Evolutionary conservation across 2,888 invertebrate genomes (phyloP).

Genomic region (Unio delphinus): DNA sequence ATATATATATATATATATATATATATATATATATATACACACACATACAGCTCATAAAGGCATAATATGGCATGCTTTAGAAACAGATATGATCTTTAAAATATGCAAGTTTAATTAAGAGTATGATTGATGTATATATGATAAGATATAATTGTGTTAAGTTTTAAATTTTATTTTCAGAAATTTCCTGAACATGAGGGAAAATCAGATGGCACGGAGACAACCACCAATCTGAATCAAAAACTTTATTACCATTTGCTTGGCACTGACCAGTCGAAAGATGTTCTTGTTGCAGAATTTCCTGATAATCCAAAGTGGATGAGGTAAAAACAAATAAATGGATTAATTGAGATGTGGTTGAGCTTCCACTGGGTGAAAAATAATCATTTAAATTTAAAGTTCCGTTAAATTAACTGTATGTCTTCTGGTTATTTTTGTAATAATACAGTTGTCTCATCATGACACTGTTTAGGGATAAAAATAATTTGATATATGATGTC

Average conservation of each 20-base stretch:
- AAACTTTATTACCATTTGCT: constrained; percentile 93
- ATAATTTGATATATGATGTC: too few species aligned
- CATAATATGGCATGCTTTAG: too few species aligned
- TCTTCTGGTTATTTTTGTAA: neutral
- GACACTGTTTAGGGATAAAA: too few species aligned
- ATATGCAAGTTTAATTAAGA: too few species aligned
- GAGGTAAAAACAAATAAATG: constrained; percentile 77
- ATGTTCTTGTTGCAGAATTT: constrained; percentile 90
- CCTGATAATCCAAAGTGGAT: constrained; percentile 90
- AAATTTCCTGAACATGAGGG: constrained; percentile 86
- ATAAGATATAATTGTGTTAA: neutral
- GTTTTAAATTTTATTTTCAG: constrained; percentile 71
- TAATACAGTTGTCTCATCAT: neutral
- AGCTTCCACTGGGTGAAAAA: too few species aligned
- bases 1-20: too few species aligned
- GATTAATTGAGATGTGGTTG: too few species aligned
- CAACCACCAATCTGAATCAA: constrained; percentile 86
- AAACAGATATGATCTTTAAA: too few species aligned
- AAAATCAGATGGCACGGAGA: constrained; percentile 93
- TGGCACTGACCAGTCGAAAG: constrained; percentile 88
- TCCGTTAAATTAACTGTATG: neutral
- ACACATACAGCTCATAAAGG: too few species aligned
- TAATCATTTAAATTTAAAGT: too few species aligned
- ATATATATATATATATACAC: too few species aligned
- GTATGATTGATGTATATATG: neutral